Conservation (phyloP, 2,113 vertebrate genomes). For the Microtus montanus region DNA sequence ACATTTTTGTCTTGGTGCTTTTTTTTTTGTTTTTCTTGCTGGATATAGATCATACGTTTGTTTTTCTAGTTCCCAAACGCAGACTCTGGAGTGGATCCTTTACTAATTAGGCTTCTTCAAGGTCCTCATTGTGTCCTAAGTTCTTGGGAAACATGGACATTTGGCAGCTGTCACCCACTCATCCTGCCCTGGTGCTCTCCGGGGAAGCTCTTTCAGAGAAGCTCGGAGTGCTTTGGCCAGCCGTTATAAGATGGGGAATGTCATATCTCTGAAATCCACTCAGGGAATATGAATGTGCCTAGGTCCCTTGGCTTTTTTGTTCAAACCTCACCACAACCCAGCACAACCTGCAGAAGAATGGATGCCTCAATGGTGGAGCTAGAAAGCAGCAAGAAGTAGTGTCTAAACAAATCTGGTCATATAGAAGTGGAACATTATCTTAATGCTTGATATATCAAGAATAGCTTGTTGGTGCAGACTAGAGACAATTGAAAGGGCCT, state of each 20-base stretch:
- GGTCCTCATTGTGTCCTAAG: background rate
- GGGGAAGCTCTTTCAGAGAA: background rate
- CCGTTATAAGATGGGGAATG: background rate
- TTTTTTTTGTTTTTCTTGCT: background rate
- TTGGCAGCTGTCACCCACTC: background rate
- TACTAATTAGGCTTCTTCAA: background rate
- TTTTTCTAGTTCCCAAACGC: background rate
- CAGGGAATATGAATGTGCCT: background rate
- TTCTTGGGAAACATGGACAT: background rate
- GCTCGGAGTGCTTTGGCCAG: background rate
- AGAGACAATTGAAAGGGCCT: background rate
- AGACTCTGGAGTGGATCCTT: background rate
- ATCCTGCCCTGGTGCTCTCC: too few relatives aligned
- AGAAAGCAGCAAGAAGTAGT: background rate
- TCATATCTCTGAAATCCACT: background rate
- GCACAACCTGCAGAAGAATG: background rate
- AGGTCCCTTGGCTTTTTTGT: background rate
- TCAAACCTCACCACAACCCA: background rate
- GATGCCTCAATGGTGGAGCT: background rate
- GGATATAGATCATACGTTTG: background rate
- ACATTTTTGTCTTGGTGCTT: background rate
- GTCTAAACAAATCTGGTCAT: background rate
- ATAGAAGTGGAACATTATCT: background rate
- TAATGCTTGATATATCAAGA: background rate
- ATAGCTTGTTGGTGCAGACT: background rate